phyloP scores from a whole-genome alignment of 2,113 vertebrate genomes.

The Gallinago undulata region DNA sequence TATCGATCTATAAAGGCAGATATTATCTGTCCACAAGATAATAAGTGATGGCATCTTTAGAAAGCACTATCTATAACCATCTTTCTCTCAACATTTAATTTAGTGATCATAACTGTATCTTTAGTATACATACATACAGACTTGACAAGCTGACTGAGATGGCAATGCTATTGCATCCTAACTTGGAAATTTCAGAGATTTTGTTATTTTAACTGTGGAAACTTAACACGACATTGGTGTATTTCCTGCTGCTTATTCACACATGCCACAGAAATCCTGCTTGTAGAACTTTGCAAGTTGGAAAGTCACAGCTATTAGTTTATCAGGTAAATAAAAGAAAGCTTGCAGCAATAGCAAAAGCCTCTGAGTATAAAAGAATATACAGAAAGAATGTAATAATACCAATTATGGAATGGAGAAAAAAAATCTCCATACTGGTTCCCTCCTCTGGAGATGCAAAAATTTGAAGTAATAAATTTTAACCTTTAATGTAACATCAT shows the following conservation, averaged over 20 bases:
- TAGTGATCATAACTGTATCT: background rate
- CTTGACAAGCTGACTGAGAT: background rate
- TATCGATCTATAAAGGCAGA: background rate
- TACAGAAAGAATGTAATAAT: background rate
- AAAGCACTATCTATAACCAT: background rate
- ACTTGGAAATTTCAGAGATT: background rate
- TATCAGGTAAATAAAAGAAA: background rate
- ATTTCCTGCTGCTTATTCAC: background rate
- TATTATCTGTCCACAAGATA: background rate
- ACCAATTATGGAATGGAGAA: background rate
- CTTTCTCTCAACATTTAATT: slow-evolving; percentile 6
- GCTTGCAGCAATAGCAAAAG: background rate
- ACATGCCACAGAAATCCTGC: background rate
- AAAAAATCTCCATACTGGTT: background rate
- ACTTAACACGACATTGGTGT: background rate
- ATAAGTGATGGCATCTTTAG: slow-evolving; percentile 34
- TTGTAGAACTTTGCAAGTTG: background rate
- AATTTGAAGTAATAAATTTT: background rate
- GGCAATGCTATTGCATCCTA: background rate
- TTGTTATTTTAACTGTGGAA: background rate
- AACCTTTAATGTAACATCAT: background rate
- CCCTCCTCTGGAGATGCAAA: background rate
- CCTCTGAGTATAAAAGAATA: background rate
- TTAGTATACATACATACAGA: background rate
- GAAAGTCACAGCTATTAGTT: background rate